A percentile compares a stretch with the other conserved stretches of the same genome.
phyloP scores from a whole-genome alignment of 2,888 invertebrate genomes.

The Aphidius colemani region DNA sequence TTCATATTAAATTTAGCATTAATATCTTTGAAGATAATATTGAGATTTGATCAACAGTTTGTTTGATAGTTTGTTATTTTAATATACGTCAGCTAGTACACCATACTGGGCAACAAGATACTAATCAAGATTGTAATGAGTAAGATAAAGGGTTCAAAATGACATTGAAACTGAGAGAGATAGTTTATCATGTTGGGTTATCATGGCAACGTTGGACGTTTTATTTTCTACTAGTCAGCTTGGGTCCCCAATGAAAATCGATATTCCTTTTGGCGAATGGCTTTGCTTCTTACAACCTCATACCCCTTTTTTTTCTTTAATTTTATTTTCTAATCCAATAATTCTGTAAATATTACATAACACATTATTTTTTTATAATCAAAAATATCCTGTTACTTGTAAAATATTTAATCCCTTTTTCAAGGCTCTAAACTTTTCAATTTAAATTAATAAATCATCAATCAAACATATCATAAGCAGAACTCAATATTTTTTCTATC shows the following conservation, averaged over 20 bases:
- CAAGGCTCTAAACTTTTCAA: too few relatives aligned
- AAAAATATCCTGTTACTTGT: too few relatives aligned
- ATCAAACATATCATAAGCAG: too few relatives aligned
- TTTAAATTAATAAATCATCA: too few relatives aligned
- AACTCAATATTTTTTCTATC: too few relatives aligned
- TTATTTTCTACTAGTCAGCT: not conserved
- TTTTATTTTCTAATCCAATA: too few relatives aligned
- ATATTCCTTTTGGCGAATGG: conserved; percentile 26
- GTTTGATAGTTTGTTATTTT: conserved; percentile 2
- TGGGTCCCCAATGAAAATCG: conserved; percentile 24
- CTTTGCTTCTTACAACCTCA: conserved; percentile 2
- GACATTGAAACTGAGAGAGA: too few relatives aligned
- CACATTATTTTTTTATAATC: too few relatives aligned
- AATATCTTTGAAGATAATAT: not conserved
- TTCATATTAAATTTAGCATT: too few relatives aligned
- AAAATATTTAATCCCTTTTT: too few relatives aligned
- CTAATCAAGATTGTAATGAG: not conserved
- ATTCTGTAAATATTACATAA: too few relatives aligned
- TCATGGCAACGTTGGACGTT: conserved; percentile 29
- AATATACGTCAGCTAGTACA: not conserved
- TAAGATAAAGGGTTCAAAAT: too few relatives aligned
- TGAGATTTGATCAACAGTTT: conserved; percentile 19
- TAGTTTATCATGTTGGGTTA: conserved; percentile 10
- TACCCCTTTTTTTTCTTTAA: not conserved
- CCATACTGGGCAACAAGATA: not conserved